These are phyloP conservation scores for Amorpha juglandis DNA, from an alignment of 2,888 invertebrate species.

Conservation along the genomic window DNA sequence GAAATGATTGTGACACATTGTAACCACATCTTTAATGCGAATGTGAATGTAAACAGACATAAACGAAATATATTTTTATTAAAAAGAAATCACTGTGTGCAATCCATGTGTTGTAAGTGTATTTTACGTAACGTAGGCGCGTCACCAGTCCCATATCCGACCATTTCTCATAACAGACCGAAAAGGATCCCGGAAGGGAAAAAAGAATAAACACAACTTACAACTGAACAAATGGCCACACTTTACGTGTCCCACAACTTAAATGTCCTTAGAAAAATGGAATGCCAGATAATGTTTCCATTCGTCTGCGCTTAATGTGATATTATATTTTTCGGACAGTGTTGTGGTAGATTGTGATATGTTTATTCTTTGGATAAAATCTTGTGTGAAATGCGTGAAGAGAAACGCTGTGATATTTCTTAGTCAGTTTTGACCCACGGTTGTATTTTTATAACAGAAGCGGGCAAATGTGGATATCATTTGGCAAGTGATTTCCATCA, in stretches of 20 bases:
- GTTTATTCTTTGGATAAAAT: conserved; percentile 28
- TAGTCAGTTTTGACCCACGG: background rate
- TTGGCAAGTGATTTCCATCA: too few relatives aligned
- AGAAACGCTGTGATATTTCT: background rate
- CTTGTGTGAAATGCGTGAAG: background rate
- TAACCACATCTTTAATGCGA: too few relatives aligned
- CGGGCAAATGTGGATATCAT: too few relatives aligned
- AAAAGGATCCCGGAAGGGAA: conserved; percentile 59
- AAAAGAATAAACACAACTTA: conserved; percentile 75
- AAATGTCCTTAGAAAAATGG: conserved; percentile 70
- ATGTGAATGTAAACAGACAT: conserved; percentile 31
- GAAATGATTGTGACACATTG: too few relatives aligned
- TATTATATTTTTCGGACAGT: conserved; percentile 52
- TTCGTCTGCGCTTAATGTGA: conserved; percentile 65
- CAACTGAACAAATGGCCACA: conserved; percentile 74
- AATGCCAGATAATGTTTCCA: conserved; percentile 72
- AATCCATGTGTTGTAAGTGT: conserved; percentile 58
- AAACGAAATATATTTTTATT: conserved; percentile 33
- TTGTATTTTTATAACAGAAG: background rate
- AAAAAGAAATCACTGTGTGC: conserved; percentile 51
- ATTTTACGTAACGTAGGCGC: conserved; percentile 60
- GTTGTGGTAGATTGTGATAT: conserved; percentile 9
- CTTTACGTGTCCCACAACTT: conserved; percentile 77
- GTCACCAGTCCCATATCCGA: conserved; percentile 61
- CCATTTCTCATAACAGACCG: conserved; percentile 72